Evolutionary conservation across 1,140 invertebrate genomes (phyloP).

Genomic region (Andricus grossulariae): DNA sequence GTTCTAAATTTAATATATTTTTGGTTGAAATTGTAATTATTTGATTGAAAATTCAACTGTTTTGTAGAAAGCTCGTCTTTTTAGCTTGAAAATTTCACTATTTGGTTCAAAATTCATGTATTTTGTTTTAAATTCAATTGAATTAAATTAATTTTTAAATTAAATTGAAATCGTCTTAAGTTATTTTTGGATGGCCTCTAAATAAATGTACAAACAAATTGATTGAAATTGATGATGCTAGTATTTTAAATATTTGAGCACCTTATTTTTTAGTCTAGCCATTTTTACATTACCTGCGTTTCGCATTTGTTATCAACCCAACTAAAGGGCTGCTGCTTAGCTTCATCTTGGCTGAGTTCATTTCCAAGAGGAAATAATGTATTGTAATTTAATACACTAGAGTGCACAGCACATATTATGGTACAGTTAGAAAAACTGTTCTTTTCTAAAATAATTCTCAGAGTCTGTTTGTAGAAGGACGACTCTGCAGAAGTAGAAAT

Average conservation of each 20-base stretch:
- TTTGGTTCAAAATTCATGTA: no score
- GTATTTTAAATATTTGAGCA: slow-evolving; percentile 1
- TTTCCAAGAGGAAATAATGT: slow-evolving; percentile 43
- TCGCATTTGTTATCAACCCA: slow-evolving; percentile 78
- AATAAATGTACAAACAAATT: no score
- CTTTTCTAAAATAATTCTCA: slow-evolving; percentile 75
- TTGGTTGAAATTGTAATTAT: no score
- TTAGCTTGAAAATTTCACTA: no score
- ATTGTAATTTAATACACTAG: slow-evolving; percentile 69
- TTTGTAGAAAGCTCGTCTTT: no score
- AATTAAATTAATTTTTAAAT: no score
- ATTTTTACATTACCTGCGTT: slow-evolving; percentile 53
- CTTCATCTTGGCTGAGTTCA: slow-evolving; percentile 66
- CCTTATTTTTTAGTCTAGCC: neutral
- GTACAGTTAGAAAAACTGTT: slow-evolving; percentile 77
- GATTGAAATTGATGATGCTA: no score
- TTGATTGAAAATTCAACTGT: no score
- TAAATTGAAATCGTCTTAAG: no score
- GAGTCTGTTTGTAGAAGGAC: slow-evolving; percentile 72
- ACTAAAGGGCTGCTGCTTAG: slow-evolving; percentile 73
- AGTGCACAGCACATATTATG: slow-evolving; percentile 74
- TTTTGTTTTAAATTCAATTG: no score
- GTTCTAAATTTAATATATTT: no score
- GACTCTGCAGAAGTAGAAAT: slow-evolving; percentile 74
- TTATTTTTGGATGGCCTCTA: no score